phyloP scores from a whole-genome alignment of 2,797 vertebrate genomes.

The Tamandua tetradactyla region DNA sequence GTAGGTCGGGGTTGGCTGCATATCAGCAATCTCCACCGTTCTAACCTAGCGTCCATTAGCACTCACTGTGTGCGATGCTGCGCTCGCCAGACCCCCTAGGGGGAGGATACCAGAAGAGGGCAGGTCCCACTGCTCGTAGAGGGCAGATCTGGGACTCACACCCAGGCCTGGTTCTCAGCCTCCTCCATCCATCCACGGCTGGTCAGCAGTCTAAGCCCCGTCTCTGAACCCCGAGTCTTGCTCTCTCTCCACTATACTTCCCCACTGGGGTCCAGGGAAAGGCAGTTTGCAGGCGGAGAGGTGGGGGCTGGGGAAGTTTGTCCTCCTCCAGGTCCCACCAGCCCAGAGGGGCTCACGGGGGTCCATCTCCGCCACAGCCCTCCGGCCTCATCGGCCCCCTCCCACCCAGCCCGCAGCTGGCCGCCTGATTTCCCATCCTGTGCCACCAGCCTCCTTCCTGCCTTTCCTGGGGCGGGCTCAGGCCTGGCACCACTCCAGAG shows the following conservation, averaged over 20 bases:
- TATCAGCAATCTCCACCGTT: neutral
- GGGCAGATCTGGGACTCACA: neutral
- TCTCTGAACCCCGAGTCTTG: neutral
- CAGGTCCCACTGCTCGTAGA: neutral
- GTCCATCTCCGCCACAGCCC: neutral
- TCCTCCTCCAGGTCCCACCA: neutral
- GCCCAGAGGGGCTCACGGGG: neutral
- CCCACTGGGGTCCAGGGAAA: neutral
- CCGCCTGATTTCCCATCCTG: conserved; percentile 77
- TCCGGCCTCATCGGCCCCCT: conserved; percentile 54
- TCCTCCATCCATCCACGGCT: neutral
- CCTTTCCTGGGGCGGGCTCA: conserved; percentile 74
- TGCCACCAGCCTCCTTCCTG: conserved; percentile 76
- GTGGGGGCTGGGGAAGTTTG: neutral
- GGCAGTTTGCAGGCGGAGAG: neutral
- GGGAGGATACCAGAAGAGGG: neutral
- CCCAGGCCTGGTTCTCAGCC: neutral
- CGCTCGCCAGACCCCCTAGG: no score
- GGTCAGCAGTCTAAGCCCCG: neutral
- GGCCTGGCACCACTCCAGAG: conserved; percentile 80
- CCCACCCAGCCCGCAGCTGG: conserved; percentile 60
- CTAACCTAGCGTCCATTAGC: neutral
- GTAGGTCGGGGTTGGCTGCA: neutral
- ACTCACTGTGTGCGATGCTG: neutral
- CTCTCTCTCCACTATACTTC: neutral